Evolutionary conservation across 2,113 vertebrate species (phyloP), one percentile per base, ranked within the genome.

Genomic region (Orycteropus afer): DNA sequence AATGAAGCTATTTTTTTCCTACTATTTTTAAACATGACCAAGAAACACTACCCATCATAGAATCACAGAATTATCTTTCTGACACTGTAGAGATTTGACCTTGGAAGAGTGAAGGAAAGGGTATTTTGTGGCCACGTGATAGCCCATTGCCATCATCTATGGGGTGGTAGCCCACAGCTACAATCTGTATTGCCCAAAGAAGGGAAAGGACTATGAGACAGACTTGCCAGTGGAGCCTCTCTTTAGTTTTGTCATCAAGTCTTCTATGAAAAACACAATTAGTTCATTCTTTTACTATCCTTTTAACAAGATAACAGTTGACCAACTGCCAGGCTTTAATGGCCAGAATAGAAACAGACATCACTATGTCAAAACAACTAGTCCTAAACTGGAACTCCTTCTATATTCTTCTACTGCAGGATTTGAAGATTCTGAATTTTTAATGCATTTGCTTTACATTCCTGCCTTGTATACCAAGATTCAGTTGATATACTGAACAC

Each of bases 221-320:
- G 32, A 90, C 67, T 55, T 42, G 61, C 74, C 29, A 32, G 51
- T 55, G 63, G 25, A 88, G 7, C 4, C n/a, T 77, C 67, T 42
- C 61, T 96, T 61, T 90, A 37, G 27, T 53, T 37, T 67, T 79
- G 51, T 87, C 57, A 89, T 34, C 49, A 73, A 74, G 20, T 77
- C 22, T 79, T 87, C 96, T 86, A 74, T 73, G 74, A 89, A 95
- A 83, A 95, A 80, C 27, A 57, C 29, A 90, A 59, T 65, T 65
- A 81, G 84, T 55, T 61, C 47, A 80, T 93, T 86, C 42, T 88
- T 88, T 34, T 20, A 61, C 7, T 55, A 65, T 27, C 3, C 47
- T 93, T 95, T 90, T 73, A 67, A 80, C 45, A 82, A 27, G 47
- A 17, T 49, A 90, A 51, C 14, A 32, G 37, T 45, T 83, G 57